Evolutionary conservation across 2,797 vertebrate genomes (phyloP).

Genomic region (Falco cherrug): DNA sequence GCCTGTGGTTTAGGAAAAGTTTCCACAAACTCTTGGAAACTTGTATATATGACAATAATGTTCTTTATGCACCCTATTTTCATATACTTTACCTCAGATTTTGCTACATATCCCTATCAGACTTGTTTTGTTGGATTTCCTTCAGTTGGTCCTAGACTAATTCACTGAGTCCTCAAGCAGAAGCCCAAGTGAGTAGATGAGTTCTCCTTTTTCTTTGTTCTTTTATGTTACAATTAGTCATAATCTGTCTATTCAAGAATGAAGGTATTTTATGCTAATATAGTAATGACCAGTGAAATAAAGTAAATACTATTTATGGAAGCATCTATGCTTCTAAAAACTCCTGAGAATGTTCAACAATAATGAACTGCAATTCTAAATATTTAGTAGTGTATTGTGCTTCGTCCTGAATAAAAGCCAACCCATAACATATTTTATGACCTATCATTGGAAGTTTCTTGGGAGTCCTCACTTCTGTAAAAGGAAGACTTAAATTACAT

Average conservation of each 20-base stretch:
- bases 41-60: not conserved
- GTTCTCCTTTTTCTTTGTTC: not conserved
- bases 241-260: not conserved
- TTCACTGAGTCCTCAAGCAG: not conserved
- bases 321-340: not conserved
- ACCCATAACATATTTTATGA: not conserved
- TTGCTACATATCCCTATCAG: not conserved
- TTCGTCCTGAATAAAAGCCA: not conserved
- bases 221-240: not conserved
- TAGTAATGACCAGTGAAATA: not conserved
- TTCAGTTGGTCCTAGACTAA: not conserved
- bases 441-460: not conserved
- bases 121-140: not conserved
- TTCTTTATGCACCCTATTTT: not conserved
- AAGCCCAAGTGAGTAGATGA: not conserved
- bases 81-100: not conserved
- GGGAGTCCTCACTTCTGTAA: not conserved
- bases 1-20: not conserved
- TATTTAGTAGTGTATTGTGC: not conserved
- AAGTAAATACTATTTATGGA: not conserved
- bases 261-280: not conserved
- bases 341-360: not conserved
- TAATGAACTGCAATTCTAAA: not conserved
- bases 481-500: not conserved
- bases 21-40: not conserved